Evolutionary conservation across 2,888 invertebrate species (phyloP).

Genomic region (Temnothorax unifasciatus): DNA sequence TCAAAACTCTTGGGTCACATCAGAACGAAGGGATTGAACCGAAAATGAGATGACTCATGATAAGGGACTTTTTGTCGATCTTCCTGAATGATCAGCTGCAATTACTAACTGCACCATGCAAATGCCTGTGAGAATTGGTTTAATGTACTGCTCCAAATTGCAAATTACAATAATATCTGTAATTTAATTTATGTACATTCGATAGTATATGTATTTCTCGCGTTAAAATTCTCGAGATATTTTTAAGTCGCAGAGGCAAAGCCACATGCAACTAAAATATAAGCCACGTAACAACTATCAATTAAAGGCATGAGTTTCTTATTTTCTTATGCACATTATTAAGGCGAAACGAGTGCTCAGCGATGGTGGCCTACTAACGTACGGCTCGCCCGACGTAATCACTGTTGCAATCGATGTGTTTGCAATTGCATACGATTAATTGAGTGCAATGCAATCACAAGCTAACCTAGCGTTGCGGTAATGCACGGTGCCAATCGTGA

Average conservation of each 20-base stretch:
- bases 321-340: not conserved
- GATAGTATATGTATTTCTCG: not conserved
- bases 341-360: slow-evolving; percentile 3
- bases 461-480: slow-evolving; percentile 36
- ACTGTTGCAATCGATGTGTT: slow-evolving; percentile 29
- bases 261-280: slow-evolving; percentile 17
- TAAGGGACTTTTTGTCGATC: slow-evolving; percentile 46
- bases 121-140: slow-evolving; percentile 65
- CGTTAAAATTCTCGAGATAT: not conserved
- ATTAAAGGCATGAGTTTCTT: slow-evolving; percentile 24
- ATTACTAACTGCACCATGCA: slow-evolving; percentile 67
- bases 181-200: not conserved
- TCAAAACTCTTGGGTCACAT: slow-evolving; percentile 39
- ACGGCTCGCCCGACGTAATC: slow-evolving; percentile 31
- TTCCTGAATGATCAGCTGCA: slow-evolving; percentile 36
- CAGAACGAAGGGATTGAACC: slow-evolving; percentile 40
- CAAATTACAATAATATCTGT: not conserved
- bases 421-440: slow-evolving; percentile 41
- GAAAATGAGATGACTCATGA: slow-evolving; percentile 63
- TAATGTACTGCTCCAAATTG: not conserved
- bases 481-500: slow-evolving; percentile 45
- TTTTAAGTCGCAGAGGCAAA: slow-evolving; percentile 4
- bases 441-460: slow-evolving; percentile 47
- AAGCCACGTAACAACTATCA: slow-evolving; percentile 4
- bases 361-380: slow-evolving; percentile 39